Evolutionary conservation across 2,888 invertebrate species (phyloP), one percentile per base, ranked within the genome.

Genomic region (Sinotaia quadrata): DNA sequence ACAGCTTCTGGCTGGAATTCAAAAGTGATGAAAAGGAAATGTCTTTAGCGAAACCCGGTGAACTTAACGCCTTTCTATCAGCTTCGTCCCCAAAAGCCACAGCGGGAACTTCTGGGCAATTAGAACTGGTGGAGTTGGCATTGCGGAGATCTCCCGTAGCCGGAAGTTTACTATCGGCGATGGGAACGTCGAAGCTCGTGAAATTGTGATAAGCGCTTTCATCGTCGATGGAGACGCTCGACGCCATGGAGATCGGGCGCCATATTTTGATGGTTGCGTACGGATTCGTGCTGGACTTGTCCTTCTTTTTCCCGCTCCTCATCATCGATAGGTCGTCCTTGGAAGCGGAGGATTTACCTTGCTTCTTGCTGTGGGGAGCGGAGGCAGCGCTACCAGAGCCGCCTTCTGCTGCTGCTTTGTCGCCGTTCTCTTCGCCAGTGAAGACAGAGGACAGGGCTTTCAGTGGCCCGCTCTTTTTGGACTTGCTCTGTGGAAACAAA

Each of bases 181-280:
- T 41, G 21, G 56, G 54, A 34, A 72, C 59, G 52, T 73, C 69
- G 41, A 74, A 76, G 67, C 72, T 73, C 58, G 71, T 57, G 56
- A 76, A 76, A 33, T 47, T 70, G 34, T 70, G 71, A 37, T 70
- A 71, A n/a, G 74, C 73, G 21, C 78, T 75, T 21, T 78, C 77
- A n/a, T 70, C 68, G 8, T 69, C 68, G 18, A 58, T 67, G 37
- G n/a, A 29, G 15, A 34, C 24, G 68, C 78, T 78, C 18, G 66
- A 75, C 21, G 75, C 65, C 77, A 79, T 80, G 27, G 80, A 71
- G 66, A 80, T 78, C 18, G 83, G 83, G 15, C 81, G 74, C 81
- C 83, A 82, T 80, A 82, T 82, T 63, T 81, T 82, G 57, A 82
- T 78, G 31, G 81, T 82, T 34, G 81, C 79, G 72, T 78, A 81